phyloP scores from a whole-genome alignment of 2,113 vertebrate species.

The Macroglossus sobrinus region DNA sequence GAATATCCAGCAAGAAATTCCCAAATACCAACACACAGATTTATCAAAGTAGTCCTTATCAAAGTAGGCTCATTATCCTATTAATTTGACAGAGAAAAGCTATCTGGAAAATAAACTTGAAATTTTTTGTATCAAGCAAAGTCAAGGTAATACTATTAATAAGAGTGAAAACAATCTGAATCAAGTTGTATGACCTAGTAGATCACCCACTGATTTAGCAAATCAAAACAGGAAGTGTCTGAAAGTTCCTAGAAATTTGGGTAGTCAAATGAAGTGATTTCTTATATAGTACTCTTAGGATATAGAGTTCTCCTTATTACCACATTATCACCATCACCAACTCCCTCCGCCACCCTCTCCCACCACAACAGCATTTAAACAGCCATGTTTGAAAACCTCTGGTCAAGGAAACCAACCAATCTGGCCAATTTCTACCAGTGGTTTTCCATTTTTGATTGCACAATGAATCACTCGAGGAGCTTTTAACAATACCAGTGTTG shows the following conservation, averaged over 20 bases:
- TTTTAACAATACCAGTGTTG: neutral
- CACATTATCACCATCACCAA: neutral
- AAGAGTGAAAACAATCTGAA: neutral
- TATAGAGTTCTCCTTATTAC: neutral
- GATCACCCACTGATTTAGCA: neutral
- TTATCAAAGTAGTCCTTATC: neutral
- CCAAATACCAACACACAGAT: neutral
- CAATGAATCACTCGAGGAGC: neutral
- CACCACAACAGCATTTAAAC: neutral
- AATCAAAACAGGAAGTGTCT: neutral
- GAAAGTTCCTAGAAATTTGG: neutral
- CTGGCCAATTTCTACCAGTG: neutral
- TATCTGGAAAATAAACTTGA: conserved; percentile 30
- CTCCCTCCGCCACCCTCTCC: neutral
- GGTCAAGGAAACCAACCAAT: neutral
- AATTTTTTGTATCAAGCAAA: conserved; percentile 9
- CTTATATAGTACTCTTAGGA: neutral
- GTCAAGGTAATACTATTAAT: neutral
- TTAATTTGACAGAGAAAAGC: conserved; percentile 1
- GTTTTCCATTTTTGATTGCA: neutral
- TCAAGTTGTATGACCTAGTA: neutral
- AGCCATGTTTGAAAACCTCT: neutral
- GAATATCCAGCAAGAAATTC: neutral
- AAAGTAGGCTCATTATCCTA: neutral
- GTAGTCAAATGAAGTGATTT: neutral